Conservation (phyloP, 2,113 vertebrate genomes). For the Oostethus manadensis region DNA sequence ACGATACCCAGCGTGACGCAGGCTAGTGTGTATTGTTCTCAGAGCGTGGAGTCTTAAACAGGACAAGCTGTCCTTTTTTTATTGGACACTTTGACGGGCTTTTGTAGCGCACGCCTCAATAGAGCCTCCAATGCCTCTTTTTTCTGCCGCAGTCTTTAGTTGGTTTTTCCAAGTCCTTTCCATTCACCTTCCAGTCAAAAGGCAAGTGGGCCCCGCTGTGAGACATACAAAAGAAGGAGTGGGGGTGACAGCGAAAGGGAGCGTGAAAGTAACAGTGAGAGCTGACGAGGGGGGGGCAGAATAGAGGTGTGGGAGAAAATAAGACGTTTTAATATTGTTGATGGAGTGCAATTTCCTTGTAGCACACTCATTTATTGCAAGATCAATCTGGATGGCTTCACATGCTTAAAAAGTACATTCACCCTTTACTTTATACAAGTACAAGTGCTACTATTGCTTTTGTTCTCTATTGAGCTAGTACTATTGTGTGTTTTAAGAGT, state of each 20-base stretch:
- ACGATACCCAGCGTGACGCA: constrained; percentile 14
- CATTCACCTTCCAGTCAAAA: constrained; percentile 71
- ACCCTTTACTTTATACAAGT: no score
- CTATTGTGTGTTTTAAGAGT: no score
- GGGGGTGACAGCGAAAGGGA: constrained; percentile 31
- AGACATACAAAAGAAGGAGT: constrained; percentile 41
- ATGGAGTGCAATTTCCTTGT: background rate
- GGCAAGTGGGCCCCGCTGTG: constrained; percentile 53
- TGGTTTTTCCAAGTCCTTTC: constrained; percentile 65
- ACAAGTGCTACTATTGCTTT: no score
- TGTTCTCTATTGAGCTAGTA: background rate
- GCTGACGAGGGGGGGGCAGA: constrained; percentile 12
- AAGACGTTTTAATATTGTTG: constrained; percentile 1
- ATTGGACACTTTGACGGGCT: constrained; percentile 38
- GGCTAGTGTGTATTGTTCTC: constrained; percentile 51
- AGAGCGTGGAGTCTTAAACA: constrained; percentile 40
- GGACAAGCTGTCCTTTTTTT: constrained; percentile 64
- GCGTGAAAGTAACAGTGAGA: constrained; percentile 13
- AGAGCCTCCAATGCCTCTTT: constrained; percentile 50
- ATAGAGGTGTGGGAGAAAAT: constrained; percentile 8
- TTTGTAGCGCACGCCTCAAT: constrained; percentile 46
- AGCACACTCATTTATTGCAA: background rate
- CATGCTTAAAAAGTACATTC: no score
- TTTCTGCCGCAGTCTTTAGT: constrained; percentile 54
- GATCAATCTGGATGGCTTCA: background rate